Evolutionary conservation across 2,797 vertebrate genomes (phyloP), one percentile per base, ranked within the genome.

Genomic region (Cryptoblepharus egeriae): DNA sequence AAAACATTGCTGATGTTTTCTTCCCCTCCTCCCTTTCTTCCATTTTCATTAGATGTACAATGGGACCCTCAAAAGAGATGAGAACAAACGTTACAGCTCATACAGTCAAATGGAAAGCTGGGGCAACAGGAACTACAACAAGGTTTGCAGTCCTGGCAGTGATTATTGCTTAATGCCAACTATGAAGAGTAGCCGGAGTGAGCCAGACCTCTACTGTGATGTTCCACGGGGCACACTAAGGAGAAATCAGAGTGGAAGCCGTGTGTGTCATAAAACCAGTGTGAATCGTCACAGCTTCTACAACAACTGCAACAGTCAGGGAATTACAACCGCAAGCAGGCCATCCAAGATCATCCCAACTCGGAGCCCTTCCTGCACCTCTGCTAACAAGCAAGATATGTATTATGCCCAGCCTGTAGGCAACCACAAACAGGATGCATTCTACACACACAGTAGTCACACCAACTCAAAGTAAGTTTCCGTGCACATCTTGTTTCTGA

Each of bases 101-200:
- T 96, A 96, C 88, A 96, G 96, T 90, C 96, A 96, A 92, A 96
- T 95, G 95, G 96, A 96, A 68, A 93, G 86, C 85, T 96, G 95
- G 95, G 94, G 93, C 70, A 78, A 89, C 79, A 89, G 86, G 84
- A 91, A 93, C 24, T 92, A 94, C 45, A 70, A 82, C 20, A 93
- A 95, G 37, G 9, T 89, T 77, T 95, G 93, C 45, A 87, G 77
- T 78, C 91, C 93, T 0, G 94, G 95, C 90, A 96, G 94, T 0
- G 95, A 96, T 84, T 95, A 95, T 89, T 94, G 94, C 93, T 95
- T 96, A 63, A 89, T 95, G 91, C 95, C 95, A 88, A 96, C 95
- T 83, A 95, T 96, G 88, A 96, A 96, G 86, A 95, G 94, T 30
- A 96, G 96, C 88, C 94, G 95, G 64, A 96, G 96, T 0, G 96